Conservation (phyloP, 2,888 invertebrate species). For the Carcina quercana region DNA sequence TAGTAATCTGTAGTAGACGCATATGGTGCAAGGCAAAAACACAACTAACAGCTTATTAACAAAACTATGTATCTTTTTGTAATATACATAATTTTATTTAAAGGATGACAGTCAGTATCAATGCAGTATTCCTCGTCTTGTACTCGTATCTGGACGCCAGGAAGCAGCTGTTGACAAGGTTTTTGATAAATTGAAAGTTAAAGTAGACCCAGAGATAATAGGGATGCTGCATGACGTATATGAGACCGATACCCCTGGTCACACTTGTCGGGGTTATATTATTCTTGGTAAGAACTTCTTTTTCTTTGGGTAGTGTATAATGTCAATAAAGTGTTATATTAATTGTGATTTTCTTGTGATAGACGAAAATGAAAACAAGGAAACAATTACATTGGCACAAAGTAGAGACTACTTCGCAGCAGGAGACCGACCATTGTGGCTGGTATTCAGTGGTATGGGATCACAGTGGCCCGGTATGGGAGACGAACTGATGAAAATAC, state of each 20-base stretch:
- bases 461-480: constrained; percentile 78
- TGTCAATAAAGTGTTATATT: neutral
- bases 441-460: constrained; percentile 79
- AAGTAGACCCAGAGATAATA: constrained; percentile 44
- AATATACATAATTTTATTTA: constrained; percentile 1
- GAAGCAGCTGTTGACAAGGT: constrained; percentile 33
- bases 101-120: constrained; percentile 34
- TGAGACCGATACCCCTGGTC: constrained; percentile 49
- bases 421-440: constrained; percentile 69
- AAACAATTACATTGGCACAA: constrained; percentile 15
- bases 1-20: too few species aligned
- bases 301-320: too few species aligned
- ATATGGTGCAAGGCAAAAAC: too few species aligned
- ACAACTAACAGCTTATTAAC: too few species aligned
- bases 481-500: constrained; percentile 67
- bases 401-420: constrained; percentile 22
- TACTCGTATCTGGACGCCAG: constrained; percentile 59
- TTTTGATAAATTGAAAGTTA: constrained; percentile 24
- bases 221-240: constrained; percentile 47
- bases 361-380: constrained; percentile 14
- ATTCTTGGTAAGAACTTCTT: constrained; percentile 42
- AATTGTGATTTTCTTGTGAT: constrained; percentile 12
- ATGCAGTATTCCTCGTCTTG: constrained; percentile 52
- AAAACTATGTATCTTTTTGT: too few species aligned
- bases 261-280: constrained; percentile 77